Conservation (phyloP, 1,140 invertebrate species). For the Wiebesia pumilae region DNA sequence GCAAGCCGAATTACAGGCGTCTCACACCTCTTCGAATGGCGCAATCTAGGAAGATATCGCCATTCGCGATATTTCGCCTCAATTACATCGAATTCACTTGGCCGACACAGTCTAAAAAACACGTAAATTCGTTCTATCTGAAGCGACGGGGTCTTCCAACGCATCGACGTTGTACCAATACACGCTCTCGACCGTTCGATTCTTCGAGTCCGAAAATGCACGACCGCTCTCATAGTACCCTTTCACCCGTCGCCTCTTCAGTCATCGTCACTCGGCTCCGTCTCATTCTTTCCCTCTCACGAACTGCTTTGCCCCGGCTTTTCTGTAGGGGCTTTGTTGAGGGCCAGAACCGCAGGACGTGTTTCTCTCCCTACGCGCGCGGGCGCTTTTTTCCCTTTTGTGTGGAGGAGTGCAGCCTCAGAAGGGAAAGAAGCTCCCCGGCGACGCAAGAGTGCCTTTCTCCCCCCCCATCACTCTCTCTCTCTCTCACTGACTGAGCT, state of each 20-base stretch:
- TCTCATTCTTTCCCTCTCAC: neutral
- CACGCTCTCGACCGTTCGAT: neutral
- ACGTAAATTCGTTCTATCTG: neutral
- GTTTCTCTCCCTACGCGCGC: slow-evolving; percentile 13
- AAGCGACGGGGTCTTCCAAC: neutral
- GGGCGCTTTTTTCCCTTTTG: slow-evolving; percentile 25
- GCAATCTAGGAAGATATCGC: neutral
- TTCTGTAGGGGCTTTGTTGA: neutral
- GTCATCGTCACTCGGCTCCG: neutral
- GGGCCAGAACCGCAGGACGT: slow-evolving; percentile 24
- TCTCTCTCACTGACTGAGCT: neutral
- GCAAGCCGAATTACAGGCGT: neutral
- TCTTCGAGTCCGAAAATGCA: slow-evolving; percentile 8
- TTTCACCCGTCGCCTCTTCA: neutral
- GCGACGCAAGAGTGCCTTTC: neutral
- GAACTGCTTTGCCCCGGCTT: too few relatives aligned
- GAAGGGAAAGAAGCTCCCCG: slow-evolving; percentile 27
- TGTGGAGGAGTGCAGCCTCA: neutral
- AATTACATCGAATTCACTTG: neutral
- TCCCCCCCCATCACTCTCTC: neutral
- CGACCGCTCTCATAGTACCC: neutral
- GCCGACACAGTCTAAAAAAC: neutral
- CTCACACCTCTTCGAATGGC: neutral
- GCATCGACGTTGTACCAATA: neutral
- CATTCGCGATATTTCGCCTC: neutral